These are phyloP conservation scores for Lithobates sylvaticus DNA, from an alignment of 2,797 vertebrate genomes.

Conservation along the genomic window DNA sequence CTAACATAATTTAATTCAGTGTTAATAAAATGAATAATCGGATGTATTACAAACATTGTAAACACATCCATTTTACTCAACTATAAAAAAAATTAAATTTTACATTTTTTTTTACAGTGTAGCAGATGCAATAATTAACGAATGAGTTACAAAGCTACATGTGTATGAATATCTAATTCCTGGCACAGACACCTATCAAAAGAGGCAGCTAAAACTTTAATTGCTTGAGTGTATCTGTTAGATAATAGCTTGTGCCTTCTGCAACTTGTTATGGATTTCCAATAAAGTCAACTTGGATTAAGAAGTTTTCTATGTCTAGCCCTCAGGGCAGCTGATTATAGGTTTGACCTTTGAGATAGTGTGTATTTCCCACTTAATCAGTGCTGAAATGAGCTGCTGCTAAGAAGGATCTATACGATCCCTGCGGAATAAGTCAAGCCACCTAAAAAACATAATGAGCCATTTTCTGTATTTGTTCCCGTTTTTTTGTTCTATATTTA, in stretches of 20 bases:
- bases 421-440: constrained; percentile 79
- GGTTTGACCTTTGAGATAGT: constrained; percentile 83
- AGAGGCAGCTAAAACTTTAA: constrained; percentile 56
- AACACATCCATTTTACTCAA: background rate
- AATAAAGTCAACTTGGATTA: constrained; percentile 75
- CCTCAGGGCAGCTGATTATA: constrained; percentile 81
- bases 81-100: background rate
- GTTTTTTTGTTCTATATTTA: constrained; percentile 75
- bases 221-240: constrained; percentile 55
- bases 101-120: background rate
- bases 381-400: constrained; percentile 79
- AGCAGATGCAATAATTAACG: background rate
- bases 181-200: constrained; percentile 12
- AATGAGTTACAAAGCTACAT: constrained; percentile 13
- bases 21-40: background rate
- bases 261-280: constrained; percentile 68
- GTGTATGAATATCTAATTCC: background rate
- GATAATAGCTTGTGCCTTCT: constrained; percentile 62
- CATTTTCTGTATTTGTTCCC: constrained; percentile 62
- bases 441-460: constrained; percentile 84
- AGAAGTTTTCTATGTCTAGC: constrained; percentile 76
- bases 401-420: constrained; percentile 78
- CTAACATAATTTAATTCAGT: too few relatives aligned
- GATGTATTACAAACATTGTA: background rate
- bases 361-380: constrained; percentile 84